These are phyloP conservation scores for Plecturocebus donacophilus DNA, from an alignment of 2,113 vertebrate genomes.

Conservation along the genomic window DNA sequence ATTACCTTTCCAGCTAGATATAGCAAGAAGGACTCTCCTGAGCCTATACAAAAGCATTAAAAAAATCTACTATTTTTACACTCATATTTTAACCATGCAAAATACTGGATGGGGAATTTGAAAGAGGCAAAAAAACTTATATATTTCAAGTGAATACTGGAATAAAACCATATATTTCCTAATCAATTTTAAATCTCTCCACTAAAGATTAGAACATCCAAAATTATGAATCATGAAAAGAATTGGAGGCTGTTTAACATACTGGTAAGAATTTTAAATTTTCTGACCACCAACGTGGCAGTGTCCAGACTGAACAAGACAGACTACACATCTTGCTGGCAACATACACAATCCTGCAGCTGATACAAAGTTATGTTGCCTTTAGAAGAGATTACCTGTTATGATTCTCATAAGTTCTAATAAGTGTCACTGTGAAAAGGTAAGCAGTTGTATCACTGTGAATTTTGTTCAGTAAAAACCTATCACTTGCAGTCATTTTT, in stretches of 20 bases:
- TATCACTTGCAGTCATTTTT: conserved; percentile 77
- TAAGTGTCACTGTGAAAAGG: conserved; percentile 81
- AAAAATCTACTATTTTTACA: conserved; percentile 84
- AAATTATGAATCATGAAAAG: conserved; percentile 60
- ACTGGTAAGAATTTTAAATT: conserved; percentile 63
- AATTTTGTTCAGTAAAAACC: conserved; percentile 81
- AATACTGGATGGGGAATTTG: conserved; percentile 69
- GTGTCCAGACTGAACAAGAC: conserved; percentile 73
- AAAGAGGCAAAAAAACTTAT: conserved; percentile 57
- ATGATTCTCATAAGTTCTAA: conserved; percentile 81
- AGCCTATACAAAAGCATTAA: conserved; percentile 85
- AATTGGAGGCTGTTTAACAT: conserved; percentile 17
- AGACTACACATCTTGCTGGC: conserved; percentile 47
- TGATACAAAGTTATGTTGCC: conserved; percentile 72
- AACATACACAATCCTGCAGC: conserved; percentile 47
- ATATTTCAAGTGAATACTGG: conserved; percentile 54
- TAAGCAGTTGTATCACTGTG: conserved; percentile 79
- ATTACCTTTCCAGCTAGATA: conserved; percentile 90
- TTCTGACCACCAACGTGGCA: conserved; percentile 46
- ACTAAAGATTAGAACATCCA: conserved; percentile 42
- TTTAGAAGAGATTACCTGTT: conserved; percentile 78
- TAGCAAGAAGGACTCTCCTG: conserved; percentile 85
- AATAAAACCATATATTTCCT: conserved; percentile 27
- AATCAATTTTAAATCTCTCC: conserved; percentile 34
- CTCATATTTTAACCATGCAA: conserved; percentile 76